A percentile compares a stretch with the other conserved stretches of the same genome.
phyloP scores from a whole-genome alignment of 2,797 vertebrate genomes.

The Helostoma temminkii region DNA sequence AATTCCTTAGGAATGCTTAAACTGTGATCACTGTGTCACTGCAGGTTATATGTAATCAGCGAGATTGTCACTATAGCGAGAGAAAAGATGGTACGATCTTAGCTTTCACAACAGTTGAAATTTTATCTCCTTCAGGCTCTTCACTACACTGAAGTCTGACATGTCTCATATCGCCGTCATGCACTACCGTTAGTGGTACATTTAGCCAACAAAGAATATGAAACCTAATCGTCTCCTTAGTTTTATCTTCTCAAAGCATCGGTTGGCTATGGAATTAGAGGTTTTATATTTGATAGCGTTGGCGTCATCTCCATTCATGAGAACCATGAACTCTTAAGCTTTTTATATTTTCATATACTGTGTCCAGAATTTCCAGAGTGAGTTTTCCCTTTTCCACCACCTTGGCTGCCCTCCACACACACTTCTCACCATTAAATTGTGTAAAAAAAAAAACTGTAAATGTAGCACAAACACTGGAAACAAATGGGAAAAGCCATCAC shows the following conservation, averaged over 20 bases:
- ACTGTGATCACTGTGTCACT: slow-evolving; percentile 39
- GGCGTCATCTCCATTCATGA: slow-evolving; percentile 57
- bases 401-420: background rate
- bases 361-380: slow-evolving; percentile 34
- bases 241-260: slow-evolving; percentile 70
- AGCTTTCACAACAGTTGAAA: slow-evolving; percentile 59
- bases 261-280: slow-evolving; percentile 62
- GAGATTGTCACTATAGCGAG: slow-evolving; percentile 24
- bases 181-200: slow-evolving; percentile 63
- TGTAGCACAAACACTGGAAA: background rate
- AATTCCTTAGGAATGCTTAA: slow-evolving; percentile 34
- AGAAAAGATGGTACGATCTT: slow-evolving; percentile 18
- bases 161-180: slow-evolving; percentile 42
- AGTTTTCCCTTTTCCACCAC: background rate
- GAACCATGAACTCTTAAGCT: slow-evolving; percentile 32
- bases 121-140: slow-evolving; percentile 55
- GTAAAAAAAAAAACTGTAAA: no score
- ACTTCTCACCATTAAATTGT: background rate
- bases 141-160: slow-evolving; percentile 32
- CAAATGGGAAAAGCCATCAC: no score
- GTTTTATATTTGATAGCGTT: slow-evolving; percentile 70
- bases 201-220: slow-evolving; percentile 79
- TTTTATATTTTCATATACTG: slow-evolving; percentile 25
- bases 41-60: slow-evolving; percentile 65
- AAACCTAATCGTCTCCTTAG: slow-evolving; percentile 74